Conservation (phyloP, 2,113 vertebrate species). For the Cryptotis parvus region DNA sequence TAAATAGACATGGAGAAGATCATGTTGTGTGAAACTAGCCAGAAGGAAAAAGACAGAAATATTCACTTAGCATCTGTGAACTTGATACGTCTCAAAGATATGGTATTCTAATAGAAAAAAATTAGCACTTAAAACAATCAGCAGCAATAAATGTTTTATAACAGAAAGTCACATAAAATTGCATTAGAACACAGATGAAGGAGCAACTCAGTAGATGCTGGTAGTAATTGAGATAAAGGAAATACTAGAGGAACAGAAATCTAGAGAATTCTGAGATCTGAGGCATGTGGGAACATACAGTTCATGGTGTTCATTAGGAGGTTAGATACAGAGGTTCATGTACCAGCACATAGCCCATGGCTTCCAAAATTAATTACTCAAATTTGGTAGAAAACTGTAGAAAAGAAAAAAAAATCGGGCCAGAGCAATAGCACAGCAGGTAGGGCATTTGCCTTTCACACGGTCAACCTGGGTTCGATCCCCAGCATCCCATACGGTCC, state of each 20-base stretch:
- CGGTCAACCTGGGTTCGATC: too few species aligned
- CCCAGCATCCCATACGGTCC: too few species aligned
- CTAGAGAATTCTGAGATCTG: not conserved
- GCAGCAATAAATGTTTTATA: not conserved
- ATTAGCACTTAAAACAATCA: not conserved
- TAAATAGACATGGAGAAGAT: too few species aligned
- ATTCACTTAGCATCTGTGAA: not conserved
- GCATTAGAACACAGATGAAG: slow-evolving; percentile 4
- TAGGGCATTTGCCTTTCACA: too few species aligned
- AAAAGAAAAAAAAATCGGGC: not conserved
- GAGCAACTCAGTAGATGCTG: not conserved
- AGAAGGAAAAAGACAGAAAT: too few species aligned
- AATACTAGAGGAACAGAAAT: not conserved
- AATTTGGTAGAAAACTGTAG: not conserved
- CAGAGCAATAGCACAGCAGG: too few species aligned
- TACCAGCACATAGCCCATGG: not conserved
- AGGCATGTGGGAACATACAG: not conserved
- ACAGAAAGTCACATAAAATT: not conserved
- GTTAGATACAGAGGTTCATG: not conserved
- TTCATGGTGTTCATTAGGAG: not conserved
- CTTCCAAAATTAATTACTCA: slow-evolving; percentile 31
- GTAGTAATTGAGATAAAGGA: not conserved
- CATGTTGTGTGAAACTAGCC: too few species aligned
- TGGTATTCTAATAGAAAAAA: not conserved
- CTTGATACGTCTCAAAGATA: slow-evolving; percentile 8